Evolutionary conservation across 2,888 invertebrate species (phyloP).

Genomic region (Halictus ligatus): DNA sequence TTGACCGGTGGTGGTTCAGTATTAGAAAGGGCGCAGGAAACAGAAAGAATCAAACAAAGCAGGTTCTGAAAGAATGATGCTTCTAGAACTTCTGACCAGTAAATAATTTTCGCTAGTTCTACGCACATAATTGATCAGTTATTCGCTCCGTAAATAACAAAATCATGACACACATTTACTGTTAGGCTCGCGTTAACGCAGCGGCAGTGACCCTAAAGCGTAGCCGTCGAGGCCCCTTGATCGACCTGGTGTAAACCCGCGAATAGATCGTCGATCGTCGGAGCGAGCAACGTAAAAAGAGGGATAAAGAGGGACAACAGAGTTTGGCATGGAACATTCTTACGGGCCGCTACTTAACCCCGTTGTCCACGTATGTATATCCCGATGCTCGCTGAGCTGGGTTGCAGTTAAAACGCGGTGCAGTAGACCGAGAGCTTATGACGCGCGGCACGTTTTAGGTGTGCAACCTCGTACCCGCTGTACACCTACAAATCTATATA

Average conservation of each 20-base stretch:
- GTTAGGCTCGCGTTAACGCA: background rate
- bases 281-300: background rate
- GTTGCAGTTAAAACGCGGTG: slow-evolving; percentile 41
- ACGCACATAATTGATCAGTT: background rate
- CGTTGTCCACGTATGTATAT: slow-evolving; percentile 12
- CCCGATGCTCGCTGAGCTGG: background rate
- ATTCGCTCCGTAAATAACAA: background rate
- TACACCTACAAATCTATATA: slow-evolving; percentile 1
- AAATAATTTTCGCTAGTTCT: background rate
- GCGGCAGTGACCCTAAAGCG: background rate
- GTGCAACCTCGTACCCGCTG: slow-evolving; percentile 53
- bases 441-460: slow-evolving; percentile 50
- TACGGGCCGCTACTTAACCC: slow-evolving; percentile 25
- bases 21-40: too few species aligned
- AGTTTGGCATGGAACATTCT: slow-evolving; percentile 38
- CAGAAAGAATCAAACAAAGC: too few species aligned
- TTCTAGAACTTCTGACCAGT: background rate
- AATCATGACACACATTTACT: background rate
- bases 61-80: too few species aligned
- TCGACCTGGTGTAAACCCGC: slow-evolving; percentile 21
- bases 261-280: slow-evolving; percentile 12
- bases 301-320: background rate
- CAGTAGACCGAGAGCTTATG: slow-evolving; percentile 47
- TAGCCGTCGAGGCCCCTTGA: background rate
- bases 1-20: too few species aligned